Evolutionary conservation across 2,113 vertebrate genomes (phyloP), one percentile per base, ranked within the genome.

Genomic region (Passer domesticus): DNA sequence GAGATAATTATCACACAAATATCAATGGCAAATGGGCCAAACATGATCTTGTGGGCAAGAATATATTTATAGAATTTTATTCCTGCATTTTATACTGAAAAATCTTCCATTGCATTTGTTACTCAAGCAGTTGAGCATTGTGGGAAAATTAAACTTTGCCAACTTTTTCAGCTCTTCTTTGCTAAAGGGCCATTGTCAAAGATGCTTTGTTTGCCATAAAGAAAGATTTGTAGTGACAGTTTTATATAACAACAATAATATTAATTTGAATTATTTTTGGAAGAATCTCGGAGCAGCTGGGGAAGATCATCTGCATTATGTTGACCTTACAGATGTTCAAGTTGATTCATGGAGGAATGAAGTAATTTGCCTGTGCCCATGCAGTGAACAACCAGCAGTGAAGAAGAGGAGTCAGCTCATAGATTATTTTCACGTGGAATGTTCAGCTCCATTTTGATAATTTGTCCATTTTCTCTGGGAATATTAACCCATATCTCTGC

Each of bases 281-380:
- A 68, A 84, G 80, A 59, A 37, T 89, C 62, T 84, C 41, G 0
- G 62, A 94, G 81, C 94, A 95, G 88, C 91, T 95, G 93, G 91
- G 74, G 62, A 39, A 33, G 70, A 85, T 95, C 52, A 47, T 81
- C 81, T 82, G 94, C 7, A 6, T 76, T 64, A 6, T 73, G 80
- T 84, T 95, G 86, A 93, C 95, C 95, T 94, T 94, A 81, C 96
- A 95, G 94, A 95, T 97, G 95, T 90, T 92, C 59, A 4, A 53
- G 49, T 46, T 97, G 92, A 96, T 94, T 92, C 91, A 91, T 70
- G n/a, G 83, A 68, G 81, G 74, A 72, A 46, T 94, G 41, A 41
- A 96, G 66, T 84, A 53, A 87, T 95, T 94, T 94, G 73, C 56
- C 74, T 76, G 89, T 75, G 87, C 91, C 53, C 92, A 73, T 70